A percentile compares a stretch with the other conserved stretches of the same genome.
Conservation (phyloP, 2,113 vertebrate genomes). For the Trichomycterus rosablanca region DNA sequence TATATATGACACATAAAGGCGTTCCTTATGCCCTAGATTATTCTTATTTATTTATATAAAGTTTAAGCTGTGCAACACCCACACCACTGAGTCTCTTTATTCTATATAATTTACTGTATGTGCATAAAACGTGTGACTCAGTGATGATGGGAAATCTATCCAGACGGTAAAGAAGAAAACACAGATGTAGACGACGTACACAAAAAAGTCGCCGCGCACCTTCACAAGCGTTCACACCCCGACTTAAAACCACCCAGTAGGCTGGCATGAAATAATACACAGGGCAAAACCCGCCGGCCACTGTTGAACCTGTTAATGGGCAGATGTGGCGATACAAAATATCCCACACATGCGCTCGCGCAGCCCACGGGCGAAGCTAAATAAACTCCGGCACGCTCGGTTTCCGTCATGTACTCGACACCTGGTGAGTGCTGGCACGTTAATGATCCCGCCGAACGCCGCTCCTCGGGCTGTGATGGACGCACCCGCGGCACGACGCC, state of each 20-base stretch:
- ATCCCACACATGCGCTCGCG: constrained; percentile 30
- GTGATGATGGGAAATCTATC: neutral
- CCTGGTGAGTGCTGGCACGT: neutral
- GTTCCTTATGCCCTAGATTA: too few species aligned
- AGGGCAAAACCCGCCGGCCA: constrained; percentile 17
- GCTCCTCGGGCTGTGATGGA: neutral
- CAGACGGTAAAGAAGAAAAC: neutral
- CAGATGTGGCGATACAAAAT: constrained; percentile 35
- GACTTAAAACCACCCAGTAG: constrained; percentile 41
- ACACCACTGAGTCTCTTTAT: too few species aligned
- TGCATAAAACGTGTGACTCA: too few species aligned
- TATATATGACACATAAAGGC: too few species aligned
- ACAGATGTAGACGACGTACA: neutral
- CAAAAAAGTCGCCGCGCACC: constrained; percentile 21
- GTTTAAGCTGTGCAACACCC: too few species aligned
- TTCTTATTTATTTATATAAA: too few species aligned
- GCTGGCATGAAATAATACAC: constrained; percentile 6
- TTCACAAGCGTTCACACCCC: constrained; percentile 28
- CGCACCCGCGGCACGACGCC: too few species aligned
- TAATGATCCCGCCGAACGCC: too few species aligned
- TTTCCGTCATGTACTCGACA: neutral
- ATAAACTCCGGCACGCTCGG: constrained; percentile 15
- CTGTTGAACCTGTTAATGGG: constrained; percentile 35
- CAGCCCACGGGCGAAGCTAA: constrained; percentile 22
- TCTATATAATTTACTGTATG: too few species aligned